Evolutionary conservation across 2,888 invertebrate genomes (phyloP).

Genomic region (Scaptomyza polygonia): DNA sequence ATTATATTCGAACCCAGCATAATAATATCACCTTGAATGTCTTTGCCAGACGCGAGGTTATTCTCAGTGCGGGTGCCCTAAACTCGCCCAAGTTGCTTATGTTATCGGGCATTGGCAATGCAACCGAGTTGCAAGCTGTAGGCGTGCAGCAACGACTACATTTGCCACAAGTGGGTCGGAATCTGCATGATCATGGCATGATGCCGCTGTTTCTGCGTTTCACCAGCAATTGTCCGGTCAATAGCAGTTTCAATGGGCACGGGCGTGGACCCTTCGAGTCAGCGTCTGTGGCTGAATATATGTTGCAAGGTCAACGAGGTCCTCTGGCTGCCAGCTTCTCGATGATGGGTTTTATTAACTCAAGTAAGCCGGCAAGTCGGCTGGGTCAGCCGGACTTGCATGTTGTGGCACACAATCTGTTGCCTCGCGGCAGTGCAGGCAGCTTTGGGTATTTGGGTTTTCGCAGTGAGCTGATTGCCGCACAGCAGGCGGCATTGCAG

Average conservation of each 20-base stretch:
- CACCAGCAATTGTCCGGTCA: slow-evolving; percentile 18
- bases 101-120: slow-evolving; percentile 70
- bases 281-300: slow-evolving; percentile 63
- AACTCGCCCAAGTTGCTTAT: slow-evolving; percentile 83
- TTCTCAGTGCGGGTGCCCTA: slow-evolving; percentile 55
- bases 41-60: slow-evolving; percentile 28
- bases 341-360: slow-evolving; percentile 85
- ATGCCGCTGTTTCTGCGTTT: slow-evolving; percentile 85
- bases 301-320: slow-evolving; percentile 64
- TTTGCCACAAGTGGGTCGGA: slow-evolving; percentile 87
- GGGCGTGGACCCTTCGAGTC: slow-evolving; percentile 47
- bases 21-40: slow-evolving; percentile 39
- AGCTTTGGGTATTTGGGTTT: slow-evolving; percentile 66
- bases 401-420: slow-evolving; percentile 85
- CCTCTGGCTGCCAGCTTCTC: slow-evolving; percentile 84
- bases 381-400: slow-evolving; percentile 84
- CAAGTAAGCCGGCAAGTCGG: slow-evolving; percentile 69
- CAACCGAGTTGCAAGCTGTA: slow-evolving; percentile 30
- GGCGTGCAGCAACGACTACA: slow-evolving; percentile 45
- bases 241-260: slow-evolving; percentile 7
- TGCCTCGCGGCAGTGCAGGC: slow-evolving; percentile 50
- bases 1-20: slow-evolving; percentile 31
- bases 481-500: slow-evolving; percentile 41
- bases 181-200: slow-evolving; percentile 92
- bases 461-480: slow-evolving; percentile 45